These are phyloP conservation scores for Ploceus nigricollis DNA, from an alignment of 2,113 vertebrate genomes.

Conservation along the genomic window DNA sequence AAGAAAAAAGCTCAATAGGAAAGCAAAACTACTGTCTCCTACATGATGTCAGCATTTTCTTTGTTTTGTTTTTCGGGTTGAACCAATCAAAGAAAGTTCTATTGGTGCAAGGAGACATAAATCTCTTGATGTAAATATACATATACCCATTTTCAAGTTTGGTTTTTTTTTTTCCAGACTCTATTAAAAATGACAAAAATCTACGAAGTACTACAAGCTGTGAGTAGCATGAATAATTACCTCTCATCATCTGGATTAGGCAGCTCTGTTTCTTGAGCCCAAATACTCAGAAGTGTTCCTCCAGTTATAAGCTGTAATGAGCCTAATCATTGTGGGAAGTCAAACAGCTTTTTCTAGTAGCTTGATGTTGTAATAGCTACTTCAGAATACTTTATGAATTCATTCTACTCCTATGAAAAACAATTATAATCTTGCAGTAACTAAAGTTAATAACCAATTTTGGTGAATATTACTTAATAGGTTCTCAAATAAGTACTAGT, in stretches of 20 bases:
- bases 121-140: background rate
- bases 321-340: background rate
- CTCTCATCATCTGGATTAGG: background rate
- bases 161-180: background rate
- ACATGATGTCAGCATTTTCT: background rate
- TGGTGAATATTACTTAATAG: slow-evolving; percentile 32
- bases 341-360: background rate
- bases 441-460: slow-evolving; percentile 53
- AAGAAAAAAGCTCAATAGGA: background rate
- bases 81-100: background rate
- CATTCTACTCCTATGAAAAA: slow-evolving; percentile 5
- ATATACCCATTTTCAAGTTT: background rate
- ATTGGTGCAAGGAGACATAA: background rate
- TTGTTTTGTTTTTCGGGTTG: background rate
- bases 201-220: background rate
- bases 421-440: slow-evolving; percentile 6
- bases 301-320: background rate
- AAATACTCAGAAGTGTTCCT: background rate
- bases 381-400: slow-evolving; percentile 11
- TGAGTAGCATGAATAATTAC: background rate
- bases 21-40: background rate
- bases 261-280: background rate
- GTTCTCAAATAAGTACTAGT: slow-evolving; percentile 21
- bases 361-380: background rate
- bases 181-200: background rate